Percentiles rank a stretch among this genome's conserved stretches.
These are phyloP conservation scores for Zaprionus lachaisei DNA, from an alignment of 1,140 invertebrate genomes.

Conservation along the genomic window DNA sequence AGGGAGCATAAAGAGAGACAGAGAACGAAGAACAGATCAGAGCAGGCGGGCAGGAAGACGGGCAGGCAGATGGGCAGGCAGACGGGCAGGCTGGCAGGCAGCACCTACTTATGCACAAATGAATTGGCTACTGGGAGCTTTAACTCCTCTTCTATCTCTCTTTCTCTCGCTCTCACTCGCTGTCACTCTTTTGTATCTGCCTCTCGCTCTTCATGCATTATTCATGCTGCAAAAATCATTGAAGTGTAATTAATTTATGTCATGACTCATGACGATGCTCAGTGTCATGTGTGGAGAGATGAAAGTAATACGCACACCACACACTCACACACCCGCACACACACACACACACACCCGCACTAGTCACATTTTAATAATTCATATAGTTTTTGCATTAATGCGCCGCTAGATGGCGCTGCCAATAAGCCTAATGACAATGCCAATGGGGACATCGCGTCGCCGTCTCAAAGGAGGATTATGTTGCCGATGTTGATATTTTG, in stretches of 20 bases:
- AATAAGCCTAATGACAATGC: conserved; percentile 62
- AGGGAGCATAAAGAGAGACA: not conserved
- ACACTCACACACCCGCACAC: conserved; percentile 16
- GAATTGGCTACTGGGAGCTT: not conserved
- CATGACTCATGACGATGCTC: conserved; percentile 38
- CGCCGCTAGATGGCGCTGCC: conserved; percentile 43
- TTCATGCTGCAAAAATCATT: conserved; percentile 70
- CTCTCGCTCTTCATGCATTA: conserved; percentile 51
- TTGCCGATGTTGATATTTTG: conserved; percentile 27
- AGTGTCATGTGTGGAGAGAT: conserved; percentile 30
- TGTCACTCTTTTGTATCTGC: not conserved
- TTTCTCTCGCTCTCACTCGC: not conserved
- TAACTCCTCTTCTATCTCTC: not conserved
- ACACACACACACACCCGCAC: not conserved
- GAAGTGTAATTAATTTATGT: conserved; percentile 76
- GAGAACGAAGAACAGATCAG: not conserved
- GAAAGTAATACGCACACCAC: conserved; percentile 48
- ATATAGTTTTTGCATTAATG: conserved; percentile 72
- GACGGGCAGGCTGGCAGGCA: not conserved
- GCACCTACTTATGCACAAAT: not conserved
- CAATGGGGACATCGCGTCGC: conserved; percentile 8
- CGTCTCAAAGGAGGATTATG: not conserved
- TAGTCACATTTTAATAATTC: conserved; percentile 71
- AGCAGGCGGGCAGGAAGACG: not conserved
- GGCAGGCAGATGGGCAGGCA: not conserved